A percentile compares a stretch with the other conserved stretches of the same genome.
Evolutionary conservation across 2,797 vertebrate genomes (phyloP).

Genomic region (Parauchenoglanis ngamensis): DNA sequence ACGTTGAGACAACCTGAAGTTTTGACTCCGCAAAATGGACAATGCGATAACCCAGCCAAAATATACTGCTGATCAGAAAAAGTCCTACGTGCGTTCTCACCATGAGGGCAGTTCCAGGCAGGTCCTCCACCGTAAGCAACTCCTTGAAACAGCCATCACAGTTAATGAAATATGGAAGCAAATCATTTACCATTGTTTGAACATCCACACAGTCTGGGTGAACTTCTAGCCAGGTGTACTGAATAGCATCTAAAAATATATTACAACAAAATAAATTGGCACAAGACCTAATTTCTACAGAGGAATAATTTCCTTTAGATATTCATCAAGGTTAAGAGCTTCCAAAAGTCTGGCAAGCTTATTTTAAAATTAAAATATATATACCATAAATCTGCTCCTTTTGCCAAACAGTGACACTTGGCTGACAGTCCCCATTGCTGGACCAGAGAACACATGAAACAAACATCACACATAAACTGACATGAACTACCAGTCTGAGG

Average conservation of each 20-base stretch:
- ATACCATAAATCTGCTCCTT: slow-evolving; percentile 50
- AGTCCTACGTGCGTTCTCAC: slow-evolving; percentile 3
- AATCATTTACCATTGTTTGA: slow-evolving; percentile 78
- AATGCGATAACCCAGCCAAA: not conserved
- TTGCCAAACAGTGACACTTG: slow-evolving; percentile 48
- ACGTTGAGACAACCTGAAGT: not conserved
- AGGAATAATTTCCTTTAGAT: slow-evolving; percentile 61
- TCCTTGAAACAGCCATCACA: not conserved
- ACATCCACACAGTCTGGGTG: slow-evolving; percentile 71
- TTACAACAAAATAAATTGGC: slow-evolving; percentile 78
- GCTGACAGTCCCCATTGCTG: slow-evolving; percentile 49
- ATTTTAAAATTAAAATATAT: slow-evolving; percentile 47
- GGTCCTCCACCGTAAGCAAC: not conserved
- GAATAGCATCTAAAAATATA: slow-evolving; percentile 48
- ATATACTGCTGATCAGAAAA: not conserved
- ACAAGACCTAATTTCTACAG: slow-evolving; percentile 74
- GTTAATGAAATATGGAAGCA: slow-evolving; percentile 14
- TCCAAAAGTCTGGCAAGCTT: slow-evolving; percentile 44
- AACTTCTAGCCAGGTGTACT: slow-evolving; percentile 76
- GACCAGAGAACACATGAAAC: slow-evolving; percentile 48
- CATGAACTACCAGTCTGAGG: slow-evolving; percentile 37
- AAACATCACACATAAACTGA: slow-evolving; percentile 36
- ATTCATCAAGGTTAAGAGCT: slow-evolving; percentile 40
- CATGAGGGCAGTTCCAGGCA: slow-evolving; percentile 5
- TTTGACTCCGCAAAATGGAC: not conserved